Conservation (phyloP, 2,888 invertebrate genomes). For the Sphaeridia pumilis region DNA sequence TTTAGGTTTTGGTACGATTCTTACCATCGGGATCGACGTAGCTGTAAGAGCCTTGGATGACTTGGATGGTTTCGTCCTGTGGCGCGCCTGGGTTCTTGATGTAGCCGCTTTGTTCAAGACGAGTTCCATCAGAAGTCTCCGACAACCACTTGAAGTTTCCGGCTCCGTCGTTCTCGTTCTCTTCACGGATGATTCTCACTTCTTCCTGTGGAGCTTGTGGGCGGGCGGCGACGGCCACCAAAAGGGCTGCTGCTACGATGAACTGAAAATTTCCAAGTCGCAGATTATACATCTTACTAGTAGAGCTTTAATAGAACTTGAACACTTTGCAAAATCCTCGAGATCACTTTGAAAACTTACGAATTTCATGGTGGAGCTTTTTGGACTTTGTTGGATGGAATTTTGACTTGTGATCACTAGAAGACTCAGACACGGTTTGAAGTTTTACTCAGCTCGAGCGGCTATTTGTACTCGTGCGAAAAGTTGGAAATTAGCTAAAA, state of each 20-base stretch:
- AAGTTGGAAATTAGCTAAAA: too few species aligned
- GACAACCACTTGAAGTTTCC: conserved; percentile 4
- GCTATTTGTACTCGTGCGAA: too few species aligned
- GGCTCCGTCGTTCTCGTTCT: neutral
- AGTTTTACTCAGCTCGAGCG: too few species aligned
- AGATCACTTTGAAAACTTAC: too few species aligned
- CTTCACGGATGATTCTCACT: neutral
- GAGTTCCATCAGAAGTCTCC: conserved; percentile 1
- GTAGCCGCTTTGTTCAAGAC: conserved; percentile 3
- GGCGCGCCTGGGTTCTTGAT: conserved; percentile 6
- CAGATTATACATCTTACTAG: too few species aligned
- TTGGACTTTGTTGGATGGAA: too few species aligned
- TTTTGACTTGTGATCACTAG: too few species aligned
- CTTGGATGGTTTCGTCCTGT: conserved; percentile 6
- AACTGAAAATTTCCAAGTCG: too few species aligned
- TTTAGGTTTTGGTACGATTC: neutral
- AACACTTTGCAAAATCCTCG: too few species aligned
- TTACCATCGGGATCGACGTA: conserved; percentile 7
- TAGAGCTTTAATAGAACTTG: too few species aligned
- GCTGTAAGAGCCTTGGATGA: neutral
- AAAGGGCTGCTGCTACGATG: neutral
- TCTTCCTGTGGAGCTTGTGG: conserved; percentile 1
- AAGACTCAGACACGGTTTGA: too few species aligned
- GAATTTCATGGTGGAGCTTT: too few species aligned
- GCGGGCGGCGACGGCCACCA: neutral